Percentiles rank a stretch among this genome's conserved stretches.
phyloP scores from a whole-genome alignment of 2,113 vertebrate species.

The Blennius ocellaris region DNA sequence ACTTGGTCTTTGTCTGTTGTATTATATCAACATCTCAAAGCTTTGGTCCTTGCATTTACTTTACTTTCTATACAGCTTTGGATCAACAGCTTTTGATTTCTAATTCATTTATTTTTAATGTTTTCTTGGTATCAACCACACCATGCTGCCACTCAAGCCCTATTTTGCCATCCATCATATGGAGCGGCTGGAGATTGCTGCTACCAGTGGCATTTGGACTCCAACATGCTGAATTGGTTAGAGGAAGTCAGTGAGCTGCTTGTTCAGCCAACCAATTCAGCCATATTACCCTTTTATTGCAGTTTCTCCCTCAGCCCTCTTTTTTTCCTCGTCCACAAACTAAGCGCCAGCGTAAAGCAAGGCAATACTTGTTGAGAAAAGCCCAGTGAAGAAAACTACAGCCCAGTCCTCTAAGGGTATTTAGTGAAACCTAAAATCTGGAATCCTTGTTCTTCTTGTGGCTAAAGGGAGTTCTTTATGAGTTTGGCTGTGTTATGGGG shows the following conservation, averaged over 20 bases:
- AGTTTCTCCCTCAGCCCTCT: slow-evolving; percentile 1
- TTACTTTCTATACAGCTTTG: no score
- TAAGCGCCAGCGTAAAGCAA: slow-evolving; percentile 6
- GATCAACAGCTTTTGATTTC: neutral
- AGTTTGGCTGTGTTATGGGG: slow-evolving; percentile 6
- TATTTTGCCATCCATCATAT: neutral
- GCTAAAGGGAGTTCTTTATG: neutral
- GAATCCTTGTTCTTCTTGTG: slow-evolving; percentile 5
- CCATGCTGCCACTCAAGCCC: neutral
- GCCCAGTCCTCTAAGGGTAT: slow-evolving; percentile 15
- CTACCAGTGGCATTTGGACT: slow-evolving; percentile 16
- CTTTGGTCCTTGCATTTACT: no score
- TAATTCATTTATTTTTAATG: neutral
- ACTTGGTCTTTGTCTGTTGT: no score
- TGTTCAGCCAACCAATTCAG: slow-evolving; percentile 4
- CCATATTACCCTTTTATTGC: slow-evolving; percentile 10
- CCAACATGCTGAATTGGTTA: slow-evolving; percentile 7
- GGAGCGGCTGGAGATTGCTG: neutral
- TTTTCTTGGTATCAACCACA: neutral
- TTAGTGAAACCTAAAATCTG: neutral
- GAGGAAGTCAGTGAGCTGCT: slow-evolving; percentile 1
- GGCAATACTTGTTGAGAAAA: neutral
- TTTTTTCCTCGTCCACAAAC: slow-evolving; percentile 2
- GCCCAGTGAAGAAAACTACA: neutral
- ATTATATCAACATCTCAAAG: no score